Evolutionary conservation across 2,113 vertebrate species (phyloP).

Genomic region (Daboia siamensis): DNA sequence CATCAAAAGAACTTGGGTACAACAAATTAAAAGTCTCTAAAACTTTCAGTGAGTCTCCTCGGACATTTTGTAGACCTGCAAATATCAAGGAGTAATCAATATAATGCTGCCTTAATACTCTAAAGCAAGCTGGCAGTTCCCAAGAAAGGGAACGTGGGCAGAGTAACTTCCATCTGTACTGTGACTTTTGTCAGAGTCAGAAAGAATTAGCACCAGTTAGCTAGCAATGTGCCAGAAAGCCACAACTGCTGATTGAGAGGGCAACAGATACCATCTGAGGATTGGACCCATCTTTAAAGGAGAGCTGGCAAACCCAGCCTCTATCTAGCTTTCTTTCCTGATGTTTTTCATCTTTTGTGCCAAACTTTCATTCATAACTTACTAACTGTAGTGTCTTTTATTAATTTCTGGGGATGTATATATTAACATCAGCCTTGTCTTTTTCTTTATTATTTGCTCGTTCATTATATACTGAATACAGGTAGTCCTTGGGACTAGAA

Average conservation of each 20-base stretch:
- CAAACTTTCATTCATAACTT: background rate
- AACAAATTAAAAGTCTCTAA: conserved; percentile 79
- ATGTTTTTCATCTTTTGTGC: background rate
- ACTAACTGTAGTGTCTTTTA: background rate
- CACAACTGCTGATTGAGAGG: background rate
- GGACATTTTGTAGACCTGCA: conserved; percentile 60
- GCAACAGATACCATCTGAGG: background rate
- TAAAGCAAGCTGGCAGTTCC: conserved; percentile 39
- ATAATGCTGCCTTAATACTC: conserved; percentile 53
- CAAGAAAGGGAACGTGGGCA: rapidly evolving
- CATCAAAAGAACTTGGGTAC: conserved; percentile 68
- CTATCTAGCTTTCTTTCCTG: background rate
- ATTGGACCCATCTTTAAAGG: background rate
- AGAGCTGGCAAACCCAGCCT: background rate
- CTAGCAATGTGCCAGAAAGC: background rate
- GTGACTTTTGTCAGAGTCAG: conserved; percentile 4
- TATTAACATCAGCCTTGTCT: background rate
- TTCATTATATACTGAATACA: background rate
- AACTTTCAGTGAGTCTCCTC: conserved; percentile 72
- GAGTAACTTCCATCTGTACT: rapidly evolving
- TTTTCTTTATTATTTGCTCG: background rate
- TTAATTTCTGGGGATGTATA: background rate
- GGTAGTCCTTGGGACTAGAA: background rate
- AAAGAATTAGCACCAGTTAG: background rate
- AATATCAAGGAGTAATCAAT: conserved; percentile 67